Conservation (phyloP, 2,888 invertebrate species). For the Nezara viridula region DNA sequence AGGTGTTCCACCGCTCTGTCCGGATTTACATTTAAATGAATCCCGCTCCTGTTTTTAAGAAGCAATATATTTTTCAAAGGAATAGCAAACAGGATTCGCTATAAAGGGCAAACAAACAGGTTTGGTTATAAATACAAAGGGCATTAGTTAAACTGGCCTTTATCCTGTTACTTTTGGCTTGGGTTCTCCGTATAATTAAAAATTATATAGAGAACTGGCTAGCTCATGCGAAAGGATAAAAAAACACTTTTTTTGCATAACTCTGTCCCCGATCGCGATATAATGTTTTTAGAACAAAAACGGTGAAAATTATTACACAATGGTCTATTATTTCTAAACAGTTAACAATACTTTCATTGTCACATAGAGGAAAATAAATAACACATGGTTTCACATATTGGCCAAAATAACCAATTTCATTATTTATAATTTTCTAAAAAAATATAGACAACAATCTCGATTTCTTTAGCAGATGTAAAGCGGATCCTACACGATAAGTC, state of each 20-base stretch:
- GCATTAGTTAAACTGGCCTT: not conserved
- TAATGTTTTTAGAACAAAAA: too few species aligned
- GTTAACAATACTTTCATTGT: too few species aligned
- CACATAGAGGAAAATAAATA: too few species aligned
- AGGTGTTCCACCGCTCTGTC: not conserved
- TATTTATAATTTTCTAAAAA: too few species aligned
- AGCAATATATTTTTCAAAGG: constrained; percentile 45
- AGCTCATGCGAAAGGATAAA: not conserved
- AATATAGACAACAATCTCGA: too few species aligned
- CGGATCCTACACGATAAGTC: too few species aligned
- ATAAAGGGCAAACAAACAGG: constrained; percentile 25
- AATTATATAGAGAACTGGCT: not conserved
- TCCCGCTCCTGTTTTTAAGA: constrained; percentile 32
- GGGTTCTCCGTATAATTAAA: not conserved
- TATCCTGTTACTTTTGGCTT: not conserved
- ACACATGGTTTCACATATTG: too few species aligned
- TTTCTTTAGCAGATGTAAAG: too few species aligned
- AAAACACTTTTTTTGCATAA: not conserved
- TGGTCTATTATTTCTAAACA: too few species aligned
- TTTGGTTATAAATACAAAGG: constrained; percentile 12
- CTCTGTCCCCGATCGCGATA: not conserved
- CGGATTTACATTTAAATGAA: constrained; percentile 49
- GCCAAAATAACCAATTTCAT: too few species aligned
- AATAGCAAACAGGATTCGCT: not conserved
- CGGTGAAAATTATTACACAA: too few species aligned